Conservation (phyloP, 2,888 invertebrate genomes). For the Atrina japonica region DNA sequence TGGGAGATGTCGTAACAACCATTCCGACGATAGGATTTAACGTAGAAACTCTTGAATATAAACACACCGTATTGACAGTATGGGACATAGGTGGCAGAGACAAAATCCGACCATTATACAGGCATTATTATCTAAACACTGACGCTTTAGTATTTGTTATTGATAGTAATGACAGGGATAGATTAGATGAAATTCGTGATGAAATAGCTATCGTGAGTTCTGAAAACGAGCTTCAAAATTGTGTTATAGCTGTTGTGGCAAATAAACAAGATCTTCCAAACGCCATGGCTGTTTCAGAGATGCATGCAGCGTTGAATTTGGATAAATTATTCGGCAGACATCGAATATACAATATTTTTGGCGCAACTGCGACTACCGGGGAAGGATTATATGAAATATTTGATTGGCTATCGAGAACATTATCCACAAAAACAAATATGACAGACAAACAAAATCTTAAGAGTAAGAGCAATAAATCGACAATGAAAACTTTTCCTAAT, state of each 20-base stretch:
- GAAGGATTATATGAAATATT: constrained; percentile 50
- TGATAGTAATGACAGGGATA: constrained; percentile 63
- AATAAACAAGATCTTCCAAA: constrained; percentile 65
- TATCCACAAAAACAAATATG: neutral
- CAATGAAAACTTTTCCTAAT: neutral
- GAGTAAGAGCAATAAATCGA: neutral
- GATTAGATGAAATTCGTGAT: constrained; percentile 52
- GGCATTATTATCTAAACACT: constrained; percentile 57
- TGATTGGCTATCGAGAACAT: constrained; percentile 46
- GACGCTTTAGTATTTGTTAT: constrained; percentile 61
- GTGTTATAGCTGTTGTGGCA: constrained; percentile 52
- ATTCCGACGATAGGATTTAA: constrained; percentile 69
- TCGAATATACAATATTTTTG: constrained; percentile 42
- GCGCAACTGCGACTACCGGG: constrained; percentile 39
- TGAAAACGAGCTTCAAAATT: constrained; percentile 51
- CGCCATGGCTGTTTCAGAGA: constrained; percentile 50
- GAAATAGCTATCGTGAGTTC: constrained; percentile 35
- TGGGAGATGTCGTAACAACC: constrained; percentile 62
- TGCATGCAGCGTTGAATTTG: constrained; percentile 44
- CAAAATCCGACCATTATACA: constrained; percentile 54
- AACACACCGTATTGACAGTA: constrained; percentile 44
- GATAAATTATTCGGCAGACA: neutral
- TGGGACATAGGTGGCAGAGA: constrained; percentile 65
- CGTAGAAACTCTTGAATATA: constrained; percentile 55
- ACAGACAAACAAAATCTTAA: too few species aligned